phyloP scores from a whole-genome alignment of 2,888 invertebrate species.

The Asteroscopus sphinx region DNA sequence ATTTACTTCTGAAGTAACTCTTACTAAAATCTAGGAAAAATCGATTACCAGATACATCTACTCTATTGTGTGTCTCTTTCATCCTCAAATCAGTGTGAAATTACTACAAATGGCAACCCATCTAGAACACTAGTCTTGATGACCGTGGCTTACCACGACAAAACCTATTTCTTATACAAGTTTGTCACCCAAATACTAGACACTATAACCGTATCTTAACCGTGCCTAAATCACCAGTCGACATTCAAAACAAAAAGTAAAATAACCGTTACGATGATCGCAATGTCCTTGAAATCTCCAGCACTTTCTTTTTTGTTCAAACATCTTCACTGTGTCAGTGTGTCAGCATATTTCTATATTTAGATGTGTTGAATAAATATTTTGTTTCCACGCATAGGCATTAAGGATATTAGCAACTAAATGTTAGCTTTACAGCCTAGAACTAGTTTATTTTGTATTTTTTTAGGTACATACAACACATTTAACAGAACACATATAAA shows the following conservation, averaged over 20 bases:
- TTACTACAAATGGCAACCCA: background rate
- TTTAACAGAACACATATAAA: too few relatives aligned
- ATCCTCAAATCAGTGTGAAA: conserved; percentile 19
- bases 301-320: conserved; percentile 57
- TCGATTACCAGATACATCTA: background rate
- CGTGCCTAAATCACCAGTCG: conserved; percentile 3
- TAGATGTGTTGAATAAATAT: conserved; percentile 9
- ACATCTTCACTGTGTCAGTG: conserved; percentile 46
- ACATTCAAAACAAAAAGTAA: conserved; percentile 3
- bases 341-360: conserved; percentile 46
- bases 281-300: conserved; percentile 49
- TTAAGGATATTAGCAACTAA: background rate
- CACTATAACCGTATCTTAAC: background rate
- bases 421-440: conserved; percentile 20
- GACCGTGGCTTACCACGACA: background rate
- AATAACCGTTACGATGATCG: conserved; percentile 25
- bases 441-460: conserved; percentile 2
- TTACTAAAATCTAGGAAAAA: conserved; percentile 2
- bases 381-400: conserved; percentile 1
- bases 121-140: background rate
- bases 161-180: background rate
- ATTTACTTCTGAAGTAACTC: conserved; percentile 1
- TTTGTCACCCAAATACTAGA: background rate
- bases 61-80: background rate
- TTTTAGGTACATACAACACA: too few relatives aligned